Conservation (phyloP, 2,113 vertebrate genomes). For the Erythrocercus mccallii region DNA sequence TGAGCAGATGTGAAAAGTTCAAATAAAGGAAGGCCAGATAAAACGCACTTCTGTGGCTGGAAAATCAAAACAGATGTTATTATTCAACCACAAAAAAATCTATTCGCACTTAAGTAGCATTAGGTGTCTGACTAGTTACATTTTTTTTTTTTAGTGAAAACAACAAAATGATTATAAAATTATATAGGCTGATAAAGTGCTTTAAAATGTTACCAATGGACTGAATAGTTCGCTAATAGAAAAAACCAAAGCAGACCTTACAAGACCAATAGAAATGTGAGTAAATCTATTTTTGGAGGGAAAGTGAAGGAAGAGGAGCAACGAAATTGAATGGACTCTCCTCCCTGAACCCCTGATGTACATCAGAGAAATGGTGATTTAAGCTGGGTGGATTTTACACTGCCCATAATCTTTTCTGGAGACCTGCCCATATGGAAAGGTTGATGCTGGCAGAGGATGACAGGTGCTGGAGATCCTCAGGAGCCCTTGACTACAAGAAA, state of each 20-base stretch:
- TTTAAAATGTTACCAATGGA: neutral
- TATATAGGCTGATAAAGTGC: constrained; percentile 39
- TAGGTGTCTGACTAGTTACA: constrained; percentile 72
- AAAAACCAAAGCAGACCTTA: neutral
- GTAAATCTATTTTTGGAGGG: neutral
- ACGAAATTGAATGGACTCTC: rapidly evolving
- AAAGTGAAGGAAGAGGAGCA: neutral
- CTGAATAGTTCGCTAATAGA: neutral
- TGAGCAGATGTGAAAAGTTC: constrained; percentile 83
- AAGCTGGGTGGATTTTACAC: neutral
- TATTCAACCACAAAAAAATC: constrained; percentile 77
- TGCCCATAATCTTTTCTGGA: neutral
- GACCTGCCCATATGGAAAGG: neutral
- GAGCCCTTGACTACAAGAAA: neutral
- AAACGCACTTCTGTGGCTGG: constrained; percentile 75
- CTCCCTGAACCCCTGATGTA: neutral
- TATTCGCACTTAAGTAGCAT: constrained; percentile 69
- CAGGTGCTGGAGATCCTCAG: neutral
- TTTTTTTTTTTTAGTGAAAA: constrained; percentile 49
- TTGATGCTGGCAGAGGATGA: neutral
- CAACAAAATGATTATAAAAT: constrained; percentile 64
- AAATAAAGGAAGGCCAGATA: constrained; percentile 83
- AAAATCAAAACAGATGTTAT: constrained; percentile 83
- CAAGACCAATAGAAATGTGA: neutral
- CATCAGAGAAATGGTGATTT: neutral